Evolutionary conservation across 2,113 vertebrate species (phyloP).

Genomic region (Polypterus senegalus): DNA sequence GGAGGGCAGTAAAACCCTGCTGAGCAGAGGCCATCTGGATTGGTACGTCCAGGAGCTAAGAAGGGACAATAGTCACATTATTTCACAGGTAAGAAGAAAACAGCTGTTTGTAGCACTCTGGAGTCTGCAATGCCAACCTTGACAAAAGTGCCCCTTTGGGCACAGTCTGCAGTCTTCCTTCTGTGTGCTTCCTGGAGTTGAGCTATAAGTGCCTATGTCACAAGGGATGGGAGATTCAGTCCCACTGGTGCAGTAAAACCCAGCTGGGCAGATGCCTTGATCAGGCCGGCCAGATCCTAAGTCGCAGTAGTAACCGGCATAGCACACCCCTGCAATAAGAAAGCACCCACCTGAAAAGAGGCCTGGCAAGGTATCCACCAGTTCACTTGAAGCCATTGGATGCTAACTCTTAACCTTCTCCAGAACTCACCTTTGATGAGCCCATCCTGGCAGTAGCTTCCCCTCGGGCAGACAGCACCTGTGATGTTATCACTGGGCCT

Average conservation of each 20-base stretch:
- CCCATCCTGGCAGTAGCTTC: constrained; percentile 42
- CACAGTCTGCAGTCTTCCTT: constrained; percentile 50
- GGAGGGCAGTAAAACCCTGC: constrained; percentile 27
- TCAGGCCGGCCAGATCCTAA: constrained; percentile 47
- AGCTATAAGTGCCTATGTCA: constrained; percentile 49
- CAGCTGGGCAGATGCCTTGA: constrained; percentile 45
- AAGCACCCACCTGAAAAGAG: constrained; percentile 28
- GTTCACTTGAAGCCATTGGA: not conserved
- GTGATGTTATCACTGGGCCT: constrained; percentile 55
- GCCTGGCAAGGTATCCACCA: constrained; percentile 15
- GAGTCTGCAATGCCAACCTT: constrained; percentile 28
- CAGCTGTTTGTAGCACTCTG: constrained; percentile 4
- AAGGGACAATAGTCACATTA: no score
- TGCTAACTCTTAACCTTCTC: no score
- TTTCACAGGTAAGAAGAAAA: no score
- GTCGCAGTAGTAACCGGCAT: constrained; percentile 49
- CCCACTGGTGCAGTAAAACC: constrained; percentile 57
- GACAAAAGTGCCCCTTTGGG: constrained; percentile 50
- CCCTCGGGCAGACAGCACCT: constrained; percentile 49
- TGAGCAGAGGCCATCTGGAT: constrained; percentile 52
- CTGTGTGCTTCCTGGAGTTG: constrained; percentile 34
- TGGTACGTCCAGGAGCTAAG: constrained; percentile 26
- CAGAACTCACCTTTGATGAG: constrained; percentile 11
- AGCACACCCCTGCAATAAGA: constrained; percentile 41
- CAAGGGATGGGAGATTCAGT: constrained; percentile 45